Evolutionary conservation across 2,113 vertebrate species (phyloP), one percentile per base, ranked within the genome.

Genomic region (Cricetomys ansorgei): DNA sequence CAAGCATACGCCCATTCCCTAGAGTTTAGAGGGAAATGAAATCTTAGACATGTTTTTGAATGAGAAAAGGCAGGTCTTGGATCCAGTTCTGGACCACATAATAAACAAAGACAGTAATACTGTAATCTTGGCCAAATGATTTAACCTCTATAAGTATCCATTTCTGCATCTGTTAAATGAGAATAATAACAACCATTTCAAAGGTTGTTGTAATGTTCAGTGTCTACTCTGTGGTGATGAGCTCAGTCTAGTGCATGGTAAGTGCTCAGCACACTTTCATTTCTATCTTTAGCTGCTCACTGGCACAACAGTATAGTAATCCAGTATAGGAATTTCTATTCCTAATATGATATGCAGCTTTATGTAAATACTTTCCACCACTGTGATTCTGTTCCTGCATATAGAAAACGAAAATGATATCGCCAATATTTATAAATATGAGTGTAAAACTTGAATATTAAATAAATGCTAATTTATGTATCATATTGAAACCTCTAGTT

Each of bases 401-500:
- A 40, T 83, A 79, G 80, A 15, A 43, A 89, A 83, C 43, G 17
- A 40, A 91, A 79, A 73, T 69, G 11, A 73, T 2, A 48, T 72
- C 75, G 45, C 21, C 86, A 75, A 55, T 94, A 27, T 90, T 88
- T 92, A 7, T 50, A 95, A 92, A 92, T 48, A 89, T 91, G 77
- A 94, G 4, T 55, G n/a, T 50, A 25, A 92, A 92, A 76, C 59
- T 65, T 64, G 70, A 29, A 94, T 95, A 53, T 85, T 27, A 91
- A 88, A 64, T 90, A 89, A 95, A 90, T 89, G 80, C 84, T 88
- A 85, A 87, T 73, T 92, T 94, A 59, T 91, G 50, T 91, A 72
- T 53, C 75, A 93, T 67, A 79, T 79, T 95, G 75, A 94, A 84
- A 95, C 92, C 48, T 89, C 45, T 94, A 76, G 37, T 89, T 88